Conservation (phyloP, 2,113 vertebrate species). For the Corythornis vintsioides region DNA sequence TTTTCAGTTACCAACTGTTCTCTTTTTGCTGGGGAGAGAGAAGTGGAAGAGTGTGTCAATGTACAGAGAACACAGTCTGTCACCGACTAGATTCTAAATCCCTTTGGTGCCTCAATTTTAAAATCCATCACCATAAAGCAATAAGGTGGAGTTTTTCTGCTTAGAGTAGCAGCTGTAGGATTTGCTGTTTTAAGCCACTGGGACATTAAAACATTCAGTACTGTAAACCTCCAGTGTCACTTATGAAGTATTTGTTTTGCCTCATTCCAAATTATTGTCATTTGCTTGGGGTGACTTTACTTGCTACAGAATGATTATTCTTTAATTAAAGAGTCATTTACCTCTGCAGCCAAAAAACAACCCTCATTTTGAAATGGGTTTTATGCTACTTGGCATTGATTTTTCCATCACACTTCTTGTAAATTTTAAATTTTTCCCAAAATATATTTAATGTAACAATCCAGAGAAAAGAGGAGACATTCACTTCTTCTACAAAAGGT, state of each 20-base stretch:
- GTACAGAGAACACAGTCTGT: constrained; percentile 37
- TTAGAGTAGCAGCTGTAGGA: constrained; percentile 46
- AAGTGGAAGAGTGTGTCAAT: background rate
- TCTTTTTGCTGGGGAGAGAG: background rate
- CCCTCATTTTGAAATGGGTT: background rate
- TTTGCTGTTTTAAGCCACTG: constrained; percentile 57
- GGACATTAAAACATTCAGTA: constrained; percentile 33
- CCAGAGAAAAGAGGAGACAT: background rate
- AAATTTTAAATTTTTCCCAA: background rate
- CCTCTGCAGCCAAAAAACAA: constrained; percentile 8
- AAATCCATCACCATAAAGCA: constrained; percentile 42
- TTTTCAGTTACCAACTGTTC: constrained; percentile 34
- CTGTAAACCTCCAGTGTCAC: constrained; percentile 6
- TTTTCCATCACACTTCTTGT: background rate
- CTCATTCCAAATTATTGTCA: constrained; percentile 45
- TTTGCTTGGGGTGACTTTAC: constrained; percentile 59
- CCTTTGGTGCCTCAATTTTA: constrained; percentile 30
- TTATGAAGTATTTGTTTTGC: constrained; percentile 54
- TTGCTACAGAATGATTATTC: constrained; percentile 28
- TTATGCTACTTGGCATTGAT: background rate
- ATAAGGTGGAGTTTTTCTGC: constrained; percentile 32
- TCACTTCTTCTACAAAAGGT: background rate
- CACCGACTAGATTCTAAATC: constrained; percentile 47
- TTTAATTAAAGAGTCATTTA: constrained; percentile 68
- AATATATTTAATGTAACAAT: background rate